A percentile compares a stretch with the other conserved stretches of the same genome.
phyloP scores from a whole-genome alignment of 2,797 vertebrate genomes.

The Karalla daura region DNA sequence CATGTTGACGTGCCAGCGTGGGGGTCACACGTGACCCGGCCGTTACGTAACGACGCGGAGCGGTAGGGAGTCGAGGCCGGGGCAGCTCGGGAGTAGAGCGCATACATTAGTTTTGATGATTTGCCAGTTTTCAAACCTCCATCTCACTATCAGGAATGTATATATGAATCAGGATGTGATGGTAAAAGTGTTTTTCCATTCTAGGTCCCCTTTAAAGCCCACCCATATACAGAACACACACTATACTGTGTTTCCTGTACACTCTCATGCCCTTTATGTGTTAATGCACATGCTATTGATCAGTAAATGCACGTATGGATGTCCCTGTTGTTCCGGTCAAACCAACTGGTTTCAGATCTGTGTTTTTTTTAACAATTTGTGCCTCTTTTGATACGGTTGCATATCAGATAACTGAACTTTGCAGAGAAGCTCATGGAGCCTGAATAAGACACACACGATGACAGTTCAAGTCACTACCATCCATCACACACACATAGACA shows the following conservation, averaged over 20 bases:
- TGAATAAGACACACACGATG: not conserved
- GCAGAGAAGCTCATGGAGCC: not conserved
- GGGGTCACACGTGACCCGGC: too few species aligned
- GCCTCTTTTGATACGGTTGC: not conserved
- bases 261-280: slow-evolving; percentile 10
- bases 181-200: too few species aligned
- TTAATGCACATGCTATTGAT: slow-evolving; percentile 30
- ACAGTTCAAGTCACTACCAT: not conserved
- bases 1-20: too few species aligned
- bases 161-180: too few species aligned
- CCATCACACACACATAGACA: slow-evolving; percentile 1
- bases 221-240: slow-evolving; percentile 1
- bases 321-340: not conserved
- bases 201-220: too few species aligned
- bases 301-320: not conserved
- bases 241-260: not conserved
- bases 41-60: too few species aligned
- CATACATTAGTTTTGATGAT: too few species aligned
- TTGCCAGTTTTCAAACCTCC: too few species aligned
- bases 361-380: not conserved
- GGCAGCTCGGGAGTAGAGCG: too few species aligned
- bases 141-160: too few species aligned
- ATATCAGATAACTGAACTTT: not conserved
- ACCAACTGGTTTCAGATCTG: not conserved
- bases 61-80: too few species aligned